These are phyloP conservation scores for Petrocephalus sullivani DNA, from an alignment of 2,797 vertebrate species.

Conservation along the genomic window DNA sequence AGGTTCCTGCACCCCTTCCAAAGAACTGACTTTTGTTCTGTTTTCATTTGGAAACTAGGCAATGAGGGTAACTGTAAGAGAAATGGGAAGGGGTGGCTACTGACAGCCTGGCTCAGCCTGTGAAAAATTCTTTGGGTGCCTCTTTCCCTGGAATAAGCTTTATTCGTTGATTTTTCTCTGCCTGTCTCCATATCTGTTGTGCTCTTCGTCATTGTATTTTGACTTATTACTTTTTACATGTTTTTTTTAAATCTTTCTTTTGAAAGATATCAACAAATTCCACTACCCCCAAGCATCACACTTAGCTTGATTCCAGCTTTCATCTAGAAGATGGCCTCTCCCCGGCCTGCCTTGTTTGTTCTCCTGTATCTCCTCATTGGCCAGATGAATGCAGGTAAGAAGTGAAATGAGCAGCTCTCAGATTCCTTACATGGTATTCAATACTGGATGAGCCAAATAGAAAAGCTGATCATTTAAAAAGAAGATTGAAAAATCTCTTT, in stretches of 20 bases:
- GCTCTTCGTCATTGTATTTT: background rate
- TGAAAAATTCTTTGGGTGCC: background rate
- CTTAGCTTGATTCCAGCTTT: slow-evolving; percentile 12
- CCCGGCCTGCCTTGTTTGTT: slow-evolving; percentile 30
- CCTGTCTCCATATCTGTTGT: background rate
- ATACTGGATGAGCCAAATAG: background rate
- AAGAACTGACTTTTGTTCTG: slow-evolving; percentile 52
- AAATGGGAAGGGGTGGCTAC: slow-evolving; percentile 3
- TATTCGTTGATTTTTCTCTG: background rate
- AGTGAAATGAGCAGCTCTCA: background rate
- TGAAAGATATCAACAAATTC: background rate
- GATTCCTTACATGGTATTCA: background rate
- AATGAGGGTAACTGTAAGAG: slow-evolving; percentile 5
- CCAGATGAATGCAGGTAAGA: slow-evolving; percentile 57
- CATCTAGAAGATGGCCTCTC: slow-evolving; percentile 43
- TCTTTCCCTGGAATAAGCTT: slow-evolving; percentile 3
- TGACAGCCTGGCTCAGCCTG: slow-evolving; percentile 2
- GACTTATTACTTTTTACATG: background rate
- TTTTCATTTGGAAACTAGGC: slow-evolving; percentile 58
- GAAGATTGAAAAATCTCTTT: background rate
- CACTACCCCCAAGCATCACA: slow-evolving; percentile 1
- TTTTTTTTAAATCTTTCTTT: background rate
- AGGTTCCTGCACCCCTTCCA: slow-evolving; percentile 38
- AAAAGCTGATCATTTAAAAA: background rate
- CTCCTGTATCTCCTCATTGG: slow-evolving; percentile 60